Percentiles rank a stretch among this genome's conserved stretches.
These are phyloP conservation scores for Turritopsis dohrnii DNA, from an alignment of 30 jellyfish, hydroid and myxozoan species.

Conservation along the genomic window DNA sequence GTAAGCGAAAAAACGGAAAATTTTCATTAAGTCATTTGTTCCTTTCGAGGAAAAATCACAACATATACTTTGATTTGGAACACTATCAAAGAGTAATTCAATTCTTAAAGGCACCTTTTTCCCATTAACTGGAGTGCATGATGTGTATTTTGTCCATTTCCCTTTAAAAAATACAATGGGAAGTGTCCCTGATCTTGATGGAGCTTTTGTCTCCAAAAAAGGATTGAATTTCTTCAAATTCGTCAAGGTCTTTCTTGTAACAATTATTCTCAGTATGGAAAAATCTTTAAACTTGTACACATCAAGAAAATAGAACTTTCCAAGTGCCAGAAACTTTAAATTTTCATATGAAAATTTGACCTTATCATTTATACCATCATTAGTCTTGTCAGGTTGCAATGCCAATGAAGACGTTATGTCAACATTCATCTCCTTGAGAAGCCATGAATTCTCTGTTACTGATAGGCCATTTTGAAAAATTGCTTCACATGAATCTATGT, in stretches of 20 bases:
- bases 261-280: background rate
- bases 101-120: background rate
- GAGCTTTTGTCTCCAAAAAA: constrained; percentile 16
- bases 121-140: background rate
- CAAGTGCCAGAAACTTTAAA: constrained; percentile 1
- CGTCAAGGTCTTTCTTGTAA: background rate
- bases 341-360: background rate
- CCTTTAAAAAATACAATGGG: constrained; percentile 12
- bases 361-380: background rate
- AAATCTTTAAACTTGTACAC: background rate
- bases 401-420: background rate
- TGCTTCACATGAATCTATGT: background rate
- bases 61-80: background rate
- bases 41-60: background rate
- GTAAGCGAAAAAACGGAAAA: background rate
- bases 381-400: background rate
- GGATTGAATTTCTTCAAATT: constrained; percentile 9
- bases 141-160: background rate
- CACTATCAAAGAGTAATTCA: background rate
- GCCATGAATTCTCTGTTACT: background rate
- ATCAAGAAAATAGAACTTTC: constrained; percentile 2
- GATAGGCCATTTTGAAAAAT: background rate
- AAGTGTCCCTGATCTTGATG: constrained; percentile 7
- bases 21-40: background rate
- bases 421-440: background rate